Evolutionary conservation across 2,888 invertebrate genomes (phyloP), one percentile per base, ranked within the genome.

Genomic region (Xanthostigma xanthostigma): DNA sequence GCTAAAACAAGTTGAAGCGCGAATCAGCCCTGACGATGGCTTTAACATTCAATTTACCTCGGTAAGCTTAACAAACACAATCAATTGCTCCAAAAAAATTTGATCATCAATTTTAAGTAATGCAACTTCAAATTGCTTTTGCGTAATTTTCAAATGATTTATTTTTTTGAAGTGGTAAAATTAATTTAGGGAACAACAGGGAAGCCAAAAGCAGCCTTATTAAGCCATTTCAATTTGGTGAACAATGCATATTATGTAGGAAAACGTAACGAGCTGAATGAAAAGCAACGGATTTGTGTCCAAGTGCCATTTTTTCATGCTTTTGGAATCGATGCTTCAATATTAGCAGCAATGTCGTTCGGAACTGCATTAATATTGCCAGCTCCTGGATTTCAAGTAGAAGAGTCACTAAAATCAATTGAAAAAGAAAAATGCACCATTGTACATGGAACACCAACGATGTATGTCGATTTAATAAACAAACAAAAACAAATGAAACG

Each of bases 11-110:
- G 48, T 48, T 54, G 11, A 51, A 55, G 46, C 79, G 59, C 55
- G 64, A 0, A 70, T 88, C 10, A 71, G 76, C 44, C 78, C 84
- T 36, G 81, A 84, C 61, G 75, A 76, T 41, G 73, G 79, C 0
- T 79, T 77, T 56, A 87, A 84, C 61, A 81, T 93, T 54, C 79
- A 88, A 61, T 90, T 89, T 60, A 89, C 90, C 1, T 91, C 90
- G 1, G 76, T 76, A 60, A 60, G 64, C 60, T 48, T 44, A 9
- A 13, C 46, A 14, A 33, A 13, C 27, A 11, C 9, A 27, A 13
- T 33, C 36, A 35, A 41, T n/a, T 48, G 37, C 11, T 37, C 46
- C 3, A 48, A 41, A 36, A 34, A 50, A 49, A 46, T 46, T 45
- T 36, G 10, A 39, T 38, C 35, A 35, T 13, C 35, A 36, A n/a